A percentile compares a stretch with the other conserved stretches of the same genome.
These are phyloP conservation scores for Oreochromis tanganicae DNA, from an alignment of 2,113 vertebrate species.

Conservation along the genomic window DNA sequence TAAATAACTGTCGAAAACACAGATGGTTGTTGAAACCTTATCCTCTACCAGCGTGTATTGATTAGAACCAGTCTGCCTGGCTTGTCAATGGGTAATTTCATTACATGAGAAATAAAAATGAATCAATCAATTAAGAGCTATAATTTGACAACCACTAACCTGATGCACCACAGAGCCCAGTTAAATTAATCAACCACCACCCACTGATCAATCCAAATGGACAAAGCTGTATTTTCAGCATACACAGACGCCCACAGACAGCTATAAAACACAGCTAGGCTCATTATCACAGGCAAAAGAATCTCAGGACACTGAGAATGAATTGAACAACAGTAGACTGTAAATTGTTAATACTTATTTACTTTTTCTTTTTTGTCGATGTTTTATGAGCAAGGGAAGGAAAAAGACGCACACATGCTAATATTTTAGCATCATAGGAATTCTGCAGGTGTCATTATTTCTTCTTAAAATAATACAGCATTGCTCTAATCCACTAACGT, in stretches of 20 bases:
- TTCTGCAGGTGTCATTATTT: neutral
- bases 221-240: slow-evolving; percentile 13
- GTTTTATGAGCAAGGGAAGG: neutral
- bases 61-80: slow-evolving; percentile 19
- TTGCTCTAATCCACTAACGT: neutral
- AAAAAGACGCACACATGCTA: neutral
- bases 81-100: slow-evolving; percentile 61
- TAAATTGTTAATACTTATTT: neutral
- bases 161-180: slow-evolving; percentile 19
- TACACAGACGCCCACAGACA: neutral
- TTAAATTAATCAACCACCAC: slow-evolving; percentile 50
- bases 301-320: neutral
- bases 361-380: neutral
- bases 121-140: slow-evolving; percentile 60
- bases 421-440: neutral
- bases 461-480: neutral
- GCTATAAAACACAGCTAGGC: neutral
- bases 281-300: neutral
- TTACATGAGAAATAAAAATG: slow-evolving; percentile 61
- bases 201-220: slow-evolving; percentile 27
- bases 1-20: neutral
- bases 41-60: slow-evolving; percentile 43
- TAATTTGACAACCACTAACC: slow-evolving; percentile 60
- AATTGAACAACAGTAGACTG: neutral
- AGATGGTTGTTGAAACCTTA: slow-evolving; percentile 20